Evolutionary conservation across 2,113 vertebrate species (phyloP), one percentile per base, ranked within the genome.

Genomic region (Serilophus lunatus): DNA sequence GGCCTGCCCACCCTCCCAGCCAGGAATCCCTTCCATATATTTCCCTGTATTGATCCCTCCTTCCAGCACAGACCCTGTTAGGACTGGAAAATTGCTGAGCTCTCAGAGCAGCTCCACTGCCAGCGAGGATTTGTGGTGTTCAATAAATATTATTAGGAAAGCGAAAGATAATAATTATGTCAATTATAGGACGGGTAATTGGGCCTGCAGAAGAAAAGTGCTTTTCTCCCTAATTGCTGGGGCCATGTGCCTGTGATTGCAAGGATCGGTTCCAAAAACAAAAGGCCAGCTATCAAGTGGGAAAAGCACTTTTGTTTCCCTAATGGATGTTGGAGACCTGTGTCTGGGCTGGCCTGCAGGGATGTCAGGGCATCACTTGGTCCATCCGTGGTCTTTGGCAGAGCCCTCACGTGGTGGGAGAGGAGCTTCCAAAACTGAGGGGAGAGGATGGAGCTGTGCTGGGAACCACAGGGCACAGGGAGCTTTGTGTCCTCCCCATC

Each of bases 101-200:
- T 91, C 86, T 53, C 26, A 33, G 57, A 86, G 33, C 83, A 20
- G 90, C 82, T 53, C 74, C 17, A 54, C 86, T 17, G 80, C 92
- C 81, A 87, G 18, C 28, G 53, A 86, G 91, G 69, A 80, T 54
- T 44, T 60, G 81, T 68, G 77, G 95, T n/a, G 88, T 89, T 97
- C 87, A 84, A 97, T 96, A 93, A 92, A 82, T 69, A 91, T 96
- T 90, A 86, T 93, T 79, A 94, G 90, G 85, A 85, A 95, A 85
- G 74, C 36, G 51, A 82, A 83, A 71, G 96, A 91, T 97, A 86
- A 94, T 93, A 88, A 94, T 90, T 65, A 59, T 81, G 71, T 96
- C 78, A 66, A 31, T 82, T 76, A 90, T 9, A 63, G 81, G 92
- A 82, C 20, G 85, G 92, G 85, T 64, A 94, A 95, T 90, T 92